Conservation (phyloP, 2,888 invertebrate species). For the Neoscelio sp. region DNA sequence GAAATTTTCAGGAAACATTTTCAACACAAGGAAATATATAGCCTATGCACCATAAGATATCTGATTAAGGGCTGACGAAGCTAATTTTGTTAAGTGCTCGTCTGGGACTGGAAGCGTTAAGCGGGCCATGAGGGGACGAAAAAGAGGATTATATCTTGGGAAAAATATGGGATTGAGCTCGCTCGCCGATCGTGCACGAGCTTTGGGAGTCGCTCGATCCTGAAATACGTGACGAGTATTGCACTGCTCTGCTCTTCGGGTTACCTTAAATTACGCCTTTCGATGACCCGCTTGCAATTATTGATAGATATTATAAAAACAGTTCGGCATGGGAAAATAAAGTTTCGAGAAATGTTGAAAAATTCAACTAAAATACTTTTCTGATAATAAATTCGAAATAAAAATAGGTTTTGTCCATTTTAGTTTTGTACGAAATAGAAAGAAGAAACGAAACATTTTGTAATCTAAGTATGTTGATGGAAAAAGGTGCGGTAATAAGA, state of each 20-base stretch:
- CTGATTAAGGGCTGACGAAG: constrained; percentile 76
- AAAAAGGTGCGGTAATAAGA: no score
- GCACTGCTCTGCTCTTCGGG: constrained; percentile 29
- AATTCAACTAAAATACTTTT: not conserved
- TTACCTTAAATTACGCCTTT: constrained; percentile 19
- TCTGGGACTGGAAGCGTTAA: constrained; percentile 74
- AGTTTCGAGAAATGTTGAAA: no score
- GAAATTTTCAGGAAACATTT: no score
- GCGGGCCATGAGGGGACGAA: constrained; percentile 66
- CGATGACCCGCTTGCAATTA: constrained; percentile 11
- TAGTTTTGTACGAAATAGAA: no score
- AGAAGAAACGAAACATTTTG: no score
- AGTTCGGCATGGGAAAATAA: no score
- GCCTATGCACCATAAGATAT: constrained; percentile 59
- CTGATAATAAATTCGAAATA: not conserved
- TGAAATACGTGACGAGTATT: constrained; percentile 64
- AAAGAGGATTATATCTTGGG: constrained; percentile 63
- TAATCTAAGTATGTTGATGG: no score
- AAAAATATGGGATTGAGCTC: constrained; percentile 63
- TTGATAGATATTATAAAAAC: constrained; percentile 12
- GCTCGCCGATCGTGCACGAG: constrained; percentile 25
- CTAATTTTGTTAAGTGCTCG: constrained; percentile 77
- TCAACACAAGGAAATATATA: no score
- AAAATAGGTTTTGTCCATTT: no score
- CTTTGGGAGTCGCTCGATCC: constrained; percentile 51